Conservation (phyloP, 2,113 vertebrate genomes). For the Stercorarius parasiticus region DNA sequence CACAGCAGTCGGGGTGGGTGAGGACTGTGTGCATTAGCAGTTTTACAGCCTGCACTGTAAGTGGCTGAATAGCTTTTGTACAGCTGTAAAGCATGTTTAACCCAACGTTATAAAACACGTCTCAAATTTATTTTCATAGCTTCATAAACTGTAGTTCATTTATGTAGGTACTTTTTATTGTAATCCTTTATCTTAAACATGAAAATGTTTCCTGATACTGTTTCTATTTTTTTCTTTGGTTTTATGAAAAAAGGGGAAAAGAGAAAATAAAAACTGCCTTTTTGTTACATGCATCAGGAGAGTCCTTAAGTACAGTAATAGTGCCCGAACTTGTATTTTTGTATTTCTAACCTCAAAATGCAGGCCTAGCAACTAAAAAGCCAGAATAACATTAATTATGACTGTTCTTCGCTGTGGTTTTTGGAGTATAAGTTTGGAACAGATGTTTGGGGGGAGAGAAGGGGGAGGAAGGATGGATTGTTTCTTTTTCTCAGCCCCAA, state of each 20-base stretch:
- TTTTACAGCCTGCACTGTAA: slow-evolving; percentile 58
- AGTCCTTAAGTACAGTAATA: slow-evolving; percentile 53
- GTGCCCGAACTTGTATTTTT: slow-evolving; percentile 66
- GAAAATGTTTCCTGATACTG: slow-evolving; percentile 70
- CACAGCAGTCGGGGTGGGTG: neutral
- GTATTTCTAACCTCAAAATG: slow-evolving; percentile 71
- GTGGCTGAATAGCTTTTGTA: slow-evolving; percentile 64
- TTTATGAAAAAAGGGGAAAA: neutral
- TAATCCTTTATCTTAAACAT: slow-evolving; percentile 69
- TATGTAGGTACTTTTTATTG: slow-evolving; percentile 48
- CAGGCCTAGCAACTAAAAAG: slow-evolving; percentile 60
- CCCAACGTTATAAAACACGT: slow-evolving; percentile 59
- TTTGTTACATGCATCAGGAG: slow-evolving; percentile 53
- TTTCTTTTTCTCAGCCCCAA: slow-evolving; percentile 65
- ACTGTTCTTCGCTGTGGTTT: slow-evolving; percentile 67
- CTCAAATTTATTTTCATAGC: slow-evolving; percentile 70
- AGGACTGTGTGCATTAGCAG: neutral
- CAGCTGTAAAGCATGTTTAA: slow-evolving; percentile 73
- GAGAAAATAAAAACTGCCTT: neutral
- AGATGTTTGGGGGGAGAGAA: slow-evolving; percentile 63
- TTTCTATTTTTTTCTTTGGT: neutral
- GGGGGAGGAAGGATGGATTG: slow-evolving; percentile 25
- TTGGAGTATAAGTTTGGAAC: slow-evolving; percentile 69
- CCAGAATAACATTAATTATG: slow-evolving; percentile 72
- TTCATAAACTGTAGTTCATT: slow-evolving; percentile 63